These are phyloP conservation scores for Amphiura filiformis DNA, from an alignment of 35 echinoderm and acorn worm species.

Conservation along the genomic window DNA sequence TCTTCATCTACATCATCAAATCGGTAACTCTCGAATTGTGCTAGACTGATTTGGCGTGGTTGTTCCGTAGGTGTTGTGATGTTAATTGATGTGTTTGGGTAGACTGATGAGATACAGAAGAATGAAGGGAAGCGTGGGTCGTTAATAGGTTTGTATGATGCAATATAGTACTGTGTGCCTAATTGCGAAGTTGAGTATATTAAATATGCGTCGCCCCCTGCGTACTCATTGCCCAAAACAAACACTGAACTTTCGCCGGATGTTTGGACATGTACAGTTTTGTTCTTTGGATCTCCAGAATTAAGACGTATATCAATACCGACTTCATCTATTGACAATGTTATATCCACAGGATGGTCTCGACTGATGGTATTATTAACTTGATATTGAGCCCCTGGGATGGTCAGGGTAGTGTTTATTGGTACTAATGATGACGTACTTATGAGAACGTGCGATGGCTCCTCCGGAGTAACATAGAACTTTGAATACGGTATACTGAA, in stretches of 20 bases:
- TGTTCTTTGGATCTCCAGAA: not conserved
- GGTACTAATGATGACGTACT: too few relatives aligned
- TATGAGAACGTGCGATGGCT: too few relatives aligned
- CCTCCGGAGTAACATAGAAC: too few relatives aligned
- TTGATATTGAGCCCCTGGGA: too few relatives aligned
- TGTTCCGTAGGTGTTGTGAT: not conserved
- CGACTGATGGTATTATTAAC: too few relatives aligned
- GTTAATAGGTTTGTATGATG: not conserved
- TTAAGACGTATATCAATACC: too few relatives aligned
- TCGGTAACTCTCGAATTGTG: not conserved
- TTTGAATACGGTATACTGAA: too few relatives aligned
- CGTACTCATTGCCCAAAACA: not conserved
- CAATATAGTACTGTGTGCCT: not conserved
- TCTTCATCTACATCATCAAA: not conserved
- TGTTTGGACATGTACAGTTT: not conserved
- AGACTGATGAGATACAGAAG: not conserved
- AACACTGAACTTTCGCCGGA: not conserved
- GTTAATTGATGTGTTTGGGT: not conserved
- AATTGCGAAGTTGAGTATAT: not conserved
- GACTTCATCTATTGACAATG: too few relatives aligned
- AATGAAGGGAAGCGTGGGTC: not conserved
- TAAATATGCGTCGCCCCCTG: not conserved
- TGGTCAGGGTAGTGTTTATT: too few relatives aligned
- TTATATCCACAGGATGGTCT: too few relatives aligned
- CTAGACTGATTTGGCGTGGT: not conserved